A percentile compares a stretch with the other conserved stretches of the same genome.
phyloP scores from a whole-genome alignment of 1,140 invertebrate genomes.

The Arctopsyche grandis region DNA sequence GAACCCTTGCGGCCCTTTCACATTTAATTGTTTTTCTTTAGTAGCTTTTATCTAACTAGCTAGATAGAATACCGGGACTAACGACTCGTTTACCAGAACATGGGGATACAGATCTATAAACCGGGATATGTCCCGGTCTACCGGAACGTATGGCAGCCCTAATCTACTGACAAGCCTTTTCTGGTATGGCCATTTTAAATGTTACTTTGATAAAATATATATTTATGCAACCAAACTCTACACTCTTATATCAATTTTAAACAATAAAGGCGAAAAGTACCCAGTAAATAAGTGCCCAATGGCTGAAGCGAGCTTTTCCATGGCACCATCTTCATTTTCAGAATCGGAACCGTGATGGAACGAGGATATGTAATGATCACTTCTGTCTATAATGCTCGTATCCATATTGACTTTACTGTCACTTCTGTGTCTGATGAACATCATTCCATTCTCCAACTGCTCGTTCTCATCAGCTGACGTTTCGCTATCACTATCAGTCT shows the following conservation, averaged over 20 bases:
- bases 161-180: no score
- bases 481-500: constrained; percentile 66
- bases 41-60: no score
- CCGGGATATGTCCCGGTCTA: no score
- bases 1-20: no score
- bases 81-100: no score
- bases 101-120: no score
- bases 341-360: constrained; percentile 82
- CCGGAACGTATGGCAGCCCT: no score
- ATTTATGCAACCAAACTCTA: background rate
- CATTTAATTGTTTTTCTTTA: no score
- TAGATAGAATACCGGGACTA: no score
- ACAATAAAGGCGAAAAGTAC: constrained; percentile 57
- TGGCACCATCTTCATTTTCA: constrained; percentile 77
- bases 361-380: constrained; percentile 63
- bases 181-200: constrained; percentile 30
- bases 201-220: background rate
- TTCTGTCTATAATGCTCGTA: constrained; percentile 54
- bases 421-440: constrained; percentile 67
- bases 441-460: constrained; percentile 69
- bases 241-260: background rate
- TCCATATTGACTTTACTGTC: constrained; percentile 56
- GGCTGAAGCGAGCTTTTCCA: constrained; percentile 76
- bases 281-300: constrained; percentile 80
- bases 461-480: constrained; percentile 72